phyloP scores from a whole-genome alignment of 2,797 vertebrate genomes.

The Myripristis jacobus region DNA sequence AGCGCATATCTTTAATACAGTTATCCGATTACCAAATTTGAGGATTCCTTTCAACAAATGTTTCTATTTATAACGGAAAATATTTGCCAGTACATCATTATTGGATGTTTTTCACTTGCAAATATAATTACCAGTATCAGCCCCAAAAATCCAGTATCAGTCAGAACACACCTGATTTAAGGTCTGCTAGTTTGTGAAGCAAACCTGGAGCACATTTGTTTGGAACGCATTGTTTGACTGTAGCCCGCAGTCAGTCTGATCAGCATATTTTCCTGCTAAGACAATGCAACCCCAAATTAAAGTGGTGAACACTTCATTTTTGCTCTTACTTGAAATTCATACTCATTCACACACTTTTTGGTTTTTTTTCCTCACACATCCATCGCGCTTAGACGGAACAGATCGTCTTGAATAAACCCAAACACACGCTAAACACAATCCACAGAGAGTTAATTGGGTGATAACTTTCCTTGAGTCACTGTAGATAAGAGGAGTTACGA shows the following conservation, averaged over 20 bases:
- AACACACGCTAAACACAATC: background rate
- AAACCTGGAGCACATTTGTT: background rate
- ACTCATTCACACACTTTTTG: no score
- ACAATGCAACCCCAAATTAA: slow-evolving; percentile 3
- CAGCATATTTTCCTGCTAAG: slow-evolving; percentile 14
- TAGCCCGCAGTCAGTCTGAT: slow-evolving; percentile 11
- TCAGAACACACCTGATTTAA: slow-evolving; percentile 4
- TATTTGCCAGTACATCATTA: no score
- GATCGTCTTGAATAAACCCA: background rate
- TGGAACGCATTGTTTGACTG: slow-evolving; percentile 9
- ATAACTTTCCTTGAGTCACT: background rate
- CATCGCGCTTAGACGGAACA: no score
- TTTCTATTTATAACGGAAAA: no score
- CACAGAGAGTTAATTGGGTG: background rate
- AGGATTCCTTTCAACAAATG: no score
- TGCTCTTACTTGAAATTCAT: background rate
- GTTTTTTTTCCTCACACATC: no score
- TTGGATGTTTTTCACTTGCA: no score
- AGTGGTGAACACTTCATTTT: background rate
- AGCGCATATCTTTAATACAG: no score
- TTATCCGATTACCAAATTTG: no score
- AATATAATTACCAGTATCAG: no score
- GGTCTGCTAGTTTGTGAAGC: slow-evolving; percentile 8
- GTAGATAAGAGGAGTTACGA: background rate
- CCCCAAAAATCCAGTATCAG: no score